Conservation (phyloP, 2,113 vertebrate genomes). For the Peromyscus leucopus region DNA sequence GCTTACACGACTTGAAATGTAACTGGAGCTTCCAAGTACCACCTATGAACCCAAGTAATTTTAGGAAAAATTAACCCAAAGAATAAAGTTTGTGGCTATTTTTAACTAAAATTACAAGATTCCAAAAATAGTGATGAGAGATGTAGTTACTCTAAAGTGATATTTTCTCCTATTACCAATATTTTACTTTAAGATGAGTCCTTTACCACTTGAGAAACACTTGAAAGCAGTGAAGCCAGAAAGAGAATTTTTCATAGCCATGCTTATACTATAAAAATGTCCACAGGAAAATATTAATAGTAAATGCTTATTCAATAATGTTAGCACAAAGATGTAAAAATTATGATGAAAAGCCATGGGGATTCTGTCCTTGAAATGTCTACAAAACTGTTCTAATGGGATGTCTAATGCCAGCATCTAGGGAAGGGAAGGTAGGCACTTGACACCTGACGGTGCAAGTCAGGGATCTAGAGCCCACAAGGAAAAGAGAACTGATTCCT, state of each 20-base stretch:
- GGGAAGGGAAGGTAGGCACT: not conserved
- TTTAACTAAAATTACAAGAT: not conserved
- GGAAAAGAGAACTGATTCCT: not conserved
- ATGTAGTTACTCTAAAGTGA: not conserved
- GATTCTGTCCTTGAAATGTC: not conserved
- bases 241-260: not conserved
- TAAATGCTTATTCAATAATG: not conserved
- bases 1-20: slow-evolving; percentile 42
- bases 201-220: not conserved
- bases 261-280: not conserved
- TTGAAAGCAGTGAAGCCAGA: not conserved
- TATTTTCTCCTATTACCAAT: not conserved
- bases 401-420: not conserved
- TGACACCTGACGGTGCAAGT: not conserved
- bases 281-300: not conserved
- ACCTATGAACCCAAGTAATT: slow-evolving; percentile 19
- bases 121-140: slow-evolving; percentile 44
- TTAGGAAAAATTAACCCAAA: not conserved
- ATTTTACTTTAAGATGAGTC: not conserved
- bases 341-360: not conserved
- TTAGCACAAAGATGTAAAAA: not conserved
- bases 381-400: not conserved
- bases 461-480: not conserved
- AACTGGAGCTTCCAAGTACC: not conserved
- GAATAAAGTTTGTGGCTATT: not conserved